phyloP scores from a whole-genome alignment of 1,140 invertebrate species.

The Berghia stephanieae region DNA sequence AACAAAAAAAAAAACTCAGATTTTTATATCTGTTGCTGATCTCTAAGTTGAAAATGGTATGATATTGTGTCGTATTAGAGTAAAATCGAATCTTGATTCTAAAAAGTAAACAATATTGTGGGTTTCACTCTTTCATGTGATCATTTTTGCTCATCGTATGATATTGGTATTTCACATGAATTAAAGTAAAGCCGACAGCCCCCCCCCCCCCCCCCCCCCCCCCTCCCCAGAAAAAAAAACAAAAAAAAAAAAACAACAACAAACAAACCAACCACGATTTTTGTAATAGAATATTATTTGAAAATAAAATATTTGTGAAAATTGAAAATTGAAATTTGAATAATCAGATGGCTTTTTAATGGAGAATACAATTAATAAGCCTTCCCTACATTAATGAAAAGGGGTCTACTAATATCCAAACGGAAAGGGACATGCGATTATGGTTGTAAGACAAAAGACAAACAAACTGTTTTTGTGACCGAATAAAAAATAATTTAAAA shows the following conservation, averaged over 20 bases:
- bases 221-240: not conserved
- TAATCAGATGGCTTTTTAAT: not conserved
- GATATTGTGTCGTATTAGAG: not conserved
- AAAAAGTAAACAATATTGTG: too few relatives aligned
- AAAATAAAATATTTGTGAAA: not conserved
- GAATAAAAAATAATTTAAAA: too few relatives aligned
- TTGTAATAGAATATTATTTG: not conserved
- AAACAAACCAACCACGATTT: too few relatives aligned
- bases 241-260: slow-evolving; percentile 4
- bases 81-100: not conserved
- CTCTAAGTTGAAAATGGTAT: not conserved
- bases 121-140: too few relatives aligned
- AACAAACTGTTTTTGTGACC: too few relatives aligned
- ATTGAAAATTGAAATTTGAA: not conserved
- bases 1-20: too few relatives aligned
- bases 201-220: slow-evolving; percentile 5
- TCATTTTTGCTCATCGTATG: not conserved
- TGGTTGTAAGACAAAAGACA: too few relatives aligned
- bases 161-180: not conserved
- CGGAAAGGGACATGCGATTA: too few relatives aligned
- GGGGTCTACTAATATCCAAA: not conserved
- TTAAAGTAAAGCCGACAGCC: not conserved
- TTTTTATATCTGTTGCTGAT: too few relatives aligned
- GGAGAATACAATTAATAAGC: not conserved
- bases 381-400: not conserved